A percentile compares a stretch with the other conserved stretches of the same genome.
Evolutionary conservation across 2,113 vertebrate genomes (phyloP).

Genomic region (Diadophis punctatus): DNA sequence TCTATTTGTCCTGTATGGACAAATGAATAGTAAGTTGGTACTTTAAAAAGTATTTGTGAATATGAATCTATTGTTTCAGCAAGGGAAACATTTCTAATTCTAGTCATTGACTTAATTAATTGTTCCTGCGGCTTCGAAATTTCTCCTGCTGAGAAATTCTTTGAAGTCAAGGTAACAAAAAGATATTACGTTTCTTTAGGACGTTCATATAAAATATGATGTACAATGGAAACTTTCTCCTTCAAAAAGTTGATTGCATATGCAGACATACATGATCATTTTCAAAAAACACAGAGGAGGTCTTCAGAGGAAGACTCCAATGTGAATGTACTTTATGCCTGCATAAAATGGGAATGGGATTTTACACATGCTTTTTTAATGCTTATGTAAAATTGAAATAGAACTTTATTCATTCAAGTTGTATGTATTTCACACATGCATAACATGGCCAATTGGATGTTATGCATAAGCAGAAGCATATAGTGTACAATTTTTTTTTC

Average conservation of each 20-base stretch:
- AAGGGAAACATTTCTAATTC: background rate
- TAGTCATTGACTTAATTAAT: background rate
- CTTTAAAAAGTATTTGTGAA: background rate
- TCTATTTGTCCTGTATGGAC: background rate
- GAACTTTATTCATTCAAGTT: background rate
- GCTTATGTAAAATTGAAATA: background rate
- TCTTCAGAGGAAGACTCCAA: background rate
- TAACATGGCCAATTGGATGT: background rate
- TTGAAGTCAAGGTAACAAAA: background rate
- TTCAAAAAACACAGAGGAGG: background rate
- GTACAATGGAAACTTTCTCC: constrained; percentile 33
- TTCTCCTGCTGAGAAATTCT: background rate
- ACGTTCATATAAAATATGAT: background rate
- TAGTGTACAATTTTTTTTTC: background rate
- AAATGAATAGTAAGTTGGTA: background rate
- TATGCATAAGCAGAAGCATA: background rate
- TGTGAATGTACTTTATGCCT: background rate
- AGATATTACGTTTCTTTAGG: background rate
- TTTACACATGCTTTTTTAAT: background rate
- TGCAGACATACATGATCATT: background rate
- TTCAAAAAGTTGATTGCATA: constrained; percentile 7
- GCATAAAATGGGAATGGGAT: background rate
- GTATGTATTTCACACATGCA: background rate
- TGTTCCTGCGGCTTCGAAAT: background rate
- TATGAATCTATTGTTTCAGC: background rate